These are phyloP conservation scores for Zonitis immaculata DNA, from an alignment of 2,888 invertebrate species.

Conservation along the genomic window DNA sequence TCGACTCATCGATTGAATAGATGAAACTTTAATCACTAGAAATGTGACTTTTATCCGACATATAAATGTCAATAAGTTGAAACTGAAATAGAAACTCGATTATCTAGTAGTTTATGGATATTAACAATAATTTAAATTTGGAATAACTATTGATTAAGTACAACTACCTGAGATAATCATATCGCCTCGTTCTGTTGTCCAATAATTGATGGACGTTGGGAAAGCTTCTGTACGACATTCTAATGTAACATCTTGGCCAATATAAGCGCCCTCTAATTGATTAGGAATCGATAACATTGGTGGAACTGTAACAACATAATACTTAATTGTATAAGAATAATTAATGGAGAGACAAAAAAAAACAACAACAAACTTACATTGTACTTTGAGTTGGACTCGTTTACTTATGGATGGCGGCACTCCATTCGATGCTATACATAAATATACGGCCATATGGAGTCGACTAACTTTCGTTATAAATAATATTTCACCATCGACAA, in stretches of 20 bases:
- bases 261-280: conserved; percentile 84
- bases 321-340: no score
- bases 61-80: conserved; percentile 1
- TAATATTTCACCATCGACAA: conserved; percentile 81
- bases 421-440: conserved; percentile 90
- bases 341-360: no score
- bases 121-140: background rate
- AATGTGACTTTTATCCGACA: background rate
- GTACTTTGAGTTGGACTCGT: conserved; percentile 74
- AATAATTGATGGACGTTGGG: conserved; percentile 90
- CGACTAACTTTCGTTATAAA: conserved; percentile 85
- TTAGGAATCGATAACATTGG: conserved; percentile 92
- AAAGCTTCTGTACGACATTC: conserved; percentile 91
- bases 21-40: background rate
- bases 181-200: conserved; percentile 86
- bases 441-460: conserved; percentile 87
- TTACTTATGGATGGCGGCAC: conserved; percentile 89
- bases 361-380: conserved; percentile 60
- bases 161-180: conserved; percentile 85
- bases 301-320: conserved; percentile 62
- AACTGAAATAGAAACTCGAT: conserved; percentile 3
- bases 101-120: no score
- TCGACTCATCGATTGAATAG: background rate
- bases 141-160: conserved; percentile 25
- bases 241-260: conserved; percentile 81